Evolutionary conservation across 2,888 invertebrate species (phyloP).

Genomic region (Salticus scenicus): DNA sequence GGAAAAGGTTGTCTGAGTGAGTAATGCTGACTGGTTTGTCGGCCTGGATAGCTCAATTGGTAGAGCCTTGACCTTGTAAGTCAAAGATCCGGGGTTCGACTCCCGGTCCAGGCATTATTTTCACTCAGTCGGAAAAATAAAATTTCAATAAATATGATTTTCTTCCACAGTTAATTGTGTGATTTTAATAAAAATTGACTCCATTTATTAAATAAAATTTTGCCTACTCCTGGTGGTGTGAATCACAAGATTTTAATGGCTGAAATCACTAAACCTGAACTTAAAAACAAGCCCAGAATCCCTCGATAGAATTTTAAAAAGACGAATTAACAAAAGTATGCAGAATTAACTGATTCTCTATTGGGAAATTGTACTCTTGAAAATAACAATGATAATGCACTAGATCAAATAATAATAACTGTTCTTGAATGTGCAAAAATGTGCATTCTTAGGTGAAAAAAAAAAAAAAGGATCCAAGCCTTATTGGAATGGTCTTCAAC

Average conservation of each 20-base stretch:
- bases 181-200: not conserved
- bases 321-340: slow-evolving; percentile 9
- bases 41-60: no score
- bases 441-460: not conserved
- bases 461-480: not conserved
- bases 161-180: no score
- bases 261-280: not conserved
- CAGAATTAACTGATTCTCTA: not conserved
- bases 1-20: no score
- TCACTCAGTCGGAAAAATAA: no score
- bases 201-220: not conserved
- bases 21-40: no score
- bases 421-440: not conserved
- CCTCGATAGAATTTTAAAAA: slow-evolving; percentile 1
- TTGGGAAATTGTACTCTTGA: not conserved
- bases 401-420: not conserved
- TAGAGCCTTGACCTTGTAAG: no score
- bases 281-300: not conserved
- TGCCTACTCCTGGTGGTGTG: not conserved
- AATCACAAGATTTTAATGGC: not conserved
- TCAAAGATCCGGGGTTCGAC: no score
- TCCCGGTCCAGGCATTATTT: no score
- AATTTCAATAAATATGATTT: no score
- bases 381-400: not conserved
- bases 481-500: not conserved